Base-by-base conservation (phyloP, 2,888 invertebrate genomes). In the Aquatica leii region DNA sequence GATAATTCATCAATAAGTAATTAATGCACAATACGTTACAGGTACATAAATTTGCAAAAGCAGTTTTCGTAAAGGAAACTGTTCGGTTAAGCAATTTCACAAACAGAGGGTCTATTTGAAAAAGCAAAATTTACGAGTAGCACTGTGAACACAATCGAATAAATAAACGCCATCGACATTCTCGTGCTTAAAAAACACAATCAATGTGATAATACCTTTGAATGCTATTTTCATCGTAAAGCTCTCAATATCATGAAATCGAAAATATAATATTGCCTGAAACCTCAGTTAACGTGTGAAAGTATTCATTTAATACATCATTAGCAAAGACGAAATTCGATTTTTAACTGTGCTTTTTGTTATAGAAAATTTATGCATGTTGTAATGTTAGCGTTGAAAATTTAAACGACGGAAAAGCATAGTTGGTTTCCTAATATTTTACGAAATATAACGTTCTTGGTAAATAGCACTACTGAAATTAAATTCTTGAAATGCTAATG, bases 251-350 rank as follows among this genome's bases (percentile, higher is more conserved):
- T 56, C 55, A 46, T 56, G 55, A 24, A 24, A n/a, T n/a, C n/a
- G n/a, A n/a, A 24, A 24, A 24, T 24, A 24, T 24, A 24, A 24
- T 6, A 24, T 24, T 24, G 24, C 4, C 6, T 2, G 24, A 24
- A 24, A 24, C 6, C 6, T 2, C 2, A 24, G 54, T 41, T 54
- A 54, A 54, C 40, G 41, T 21, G 41, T 46, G 48, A 31, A 34
- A 46, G 31, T 55, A 15, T 34, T 56, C 55, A 35, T 56, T 56
- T 56, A 56, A 56, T 40, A 34, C 18, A 24, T 46, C 55, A 46
- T 56, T 56, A 56, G 55, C 46, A 48, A 48, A 56, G 43, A 56
- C 34, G 55, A 46, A 34, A 56, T 34, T 43, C 34, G 34, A 34
- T 56, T 56, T 46, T 4, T 24, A 6, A 24, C 4, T 24, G 6